Evolutionary conservation across 2,113 vertebrate genomes (phyloP).

Genomic region (Hemichromis elongatus): DNA sequence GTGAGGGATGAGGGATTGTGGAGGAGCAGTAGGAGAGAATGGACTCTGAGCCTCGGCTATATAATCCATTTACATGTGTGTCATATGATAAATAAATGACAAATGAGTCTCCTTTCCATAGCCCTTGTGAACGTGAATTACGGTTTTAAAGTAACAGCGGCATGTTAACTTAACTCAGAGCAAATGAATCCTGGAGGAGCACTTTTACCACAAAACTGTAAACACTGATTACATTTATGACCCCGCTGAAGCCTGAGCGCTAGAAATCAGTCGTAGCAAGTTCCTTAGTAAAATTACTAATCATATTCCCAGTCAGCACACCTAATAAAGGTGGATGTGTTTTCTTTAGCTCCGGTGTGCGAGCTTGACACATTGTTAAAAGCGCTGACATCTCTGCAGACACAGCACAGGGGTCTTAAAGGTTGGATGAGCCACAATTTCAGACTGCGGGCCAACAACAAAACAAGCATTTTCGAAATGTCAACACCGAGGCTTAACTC

Average conservation of each 20-base stretch:
- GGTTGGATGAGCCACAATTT: not conserved
- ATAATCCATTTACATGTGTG: constrained; percentile 62
- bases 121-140: constrained; percentile 40
- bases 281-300: constrained; percentile 13
- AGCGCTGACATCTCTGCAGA: constrained; percentile 15
- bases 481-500: constrained; percentile 43
- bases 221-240: constrained; percentile 57
- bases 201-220: constrained; percentile 45
- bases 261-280: not conserved
- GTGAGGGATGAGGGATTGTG: constrained; percentile 21
- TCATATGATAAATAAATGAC: constrained; percentile 62
- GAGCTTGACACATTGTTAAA: constrained; percentile 23
- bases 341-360: constrained; percentile 2
- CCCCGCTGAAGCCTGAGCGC: not conserved
- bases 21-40: constrained; percentile 24
- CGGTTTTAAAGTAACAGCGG: constrained; percentile 21
- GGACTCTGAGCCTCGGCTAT: constrained; percentile 40
- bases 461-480: constrained; percentile 52
- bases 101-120: constrained; percentile 21
- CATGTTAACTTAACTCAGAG: constrained; percentile 40
- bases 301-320: not conserved
- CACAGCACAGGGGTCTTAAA: constrained; percentile 4
- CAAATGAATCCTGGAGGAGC: constrained; percentile 55
- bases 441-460: not conserved
- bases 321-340: constrained; percentile 38